Evolutionary conservation across 2,113 vertebrate species (phyloP).

Genomic region (Cyanoramphus novaezelandiae): DNA sequence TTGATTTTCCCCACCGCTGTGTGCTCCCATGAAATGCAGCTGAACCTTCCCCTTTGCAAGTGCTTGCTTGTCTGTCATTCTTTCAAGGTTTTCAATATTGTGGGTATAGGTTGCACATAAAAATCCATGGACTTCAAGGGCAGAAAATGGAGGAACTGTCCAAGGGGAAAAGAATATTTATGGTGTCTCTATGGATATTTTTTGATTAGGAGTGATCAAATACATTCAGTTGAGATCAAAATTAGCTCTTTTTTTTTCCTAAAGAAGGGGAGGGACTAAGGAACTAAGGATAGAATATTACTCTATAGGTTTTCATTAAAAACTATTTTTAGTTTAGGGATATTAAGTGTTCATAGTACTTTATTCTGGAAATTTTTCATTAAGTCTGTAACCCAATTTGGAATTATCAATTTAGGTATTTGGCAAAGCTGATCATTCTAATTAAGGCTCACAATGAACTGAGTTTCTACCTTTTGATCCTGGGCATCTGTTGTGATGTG

Average conservation of each 20-base stretch:
- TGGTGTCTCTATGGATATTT: background rate
- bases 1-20: background rate
- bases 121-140: background rate
- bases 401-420: slow-evolving; percentile 36
- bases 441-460: slow-evolving; percentile 8
- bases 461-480: slow-evolving; percentile 82
- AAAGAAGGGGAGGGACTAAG: background rate
- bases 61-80: background rate
- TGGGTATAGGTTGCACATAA: background rate
- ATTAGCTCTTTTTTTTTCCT: background rate
- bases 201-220: background rate
- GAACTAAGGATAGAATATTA: background rate
- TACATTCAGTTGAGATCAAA: background rate
- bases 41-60: background rate
- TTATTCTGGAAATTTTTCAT: slow-evolving; percentile 41
- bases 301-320: background rate
- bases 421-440: slow-evolving; percentile 24
- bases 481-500: slow-evolving; percentile 83
- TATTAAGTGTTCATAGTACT: background rate
- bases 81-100: background rate
- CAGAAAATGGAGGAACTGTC: slow-evolving; percentile 1
- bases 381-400: slow-evolving; percentile 53
- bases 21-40: background rate
- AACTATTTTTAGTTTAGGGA: background rate
- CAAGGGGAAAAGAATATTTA: background rate